Conservation (phyloP, 2,888 invertebrate species). For the Tethea ocularis region DNA sequence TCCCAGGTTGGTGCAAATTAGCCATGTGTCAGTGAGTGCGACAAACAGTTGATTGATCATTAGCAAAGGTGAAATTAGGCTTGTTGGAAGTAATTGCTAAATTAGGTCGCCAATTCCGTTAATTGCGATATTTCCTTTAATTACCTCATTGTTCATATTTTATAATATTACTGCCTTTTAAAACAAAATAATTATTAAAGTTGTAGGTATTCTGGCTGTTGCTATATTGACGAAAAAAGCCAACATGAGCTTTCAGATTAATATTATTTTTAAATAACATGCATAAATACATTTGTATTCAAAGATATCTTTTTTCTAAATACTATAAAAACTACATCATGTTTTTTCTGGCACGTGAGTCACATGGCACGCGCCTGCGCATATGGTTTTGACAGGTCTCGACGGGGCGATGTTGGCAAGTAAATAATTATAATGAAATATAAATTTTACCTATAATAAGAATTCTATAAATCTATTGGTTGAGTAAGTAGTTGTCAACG, state of each 20-base stretch:
- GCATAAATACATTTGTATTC: conserved; percentile 21
- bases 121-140: neutral
- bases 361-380: conserved; percentile 49
- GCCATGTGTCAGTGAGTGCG: conserved; percentile 34
- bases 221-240: neutral
- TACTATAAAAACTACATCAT: conserved; percentile 19
- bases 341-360: conserved; percentile 38
- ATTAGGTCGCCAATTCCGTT: neutral
- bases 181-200: no score
- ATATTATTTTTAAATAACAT: conserved; percentile 12
- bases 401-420: conserved; percentile 8
- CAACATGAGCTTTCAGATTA: neutral
- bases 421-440: conserved; percentile 7
- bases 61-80: conserved; percentile 15
- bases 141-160: neutral
- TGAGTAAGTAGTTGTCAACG: no score
- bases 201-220: no score
- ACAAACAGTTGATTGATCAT: conserved; percentile 25
- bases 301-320: conserved; percentile 7
- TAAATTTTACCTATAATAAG: neutral
- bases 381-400: conserved; percentile 31
- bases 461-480: neutral
- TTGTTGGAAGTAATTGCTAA: neutral
- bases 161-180: neutral
- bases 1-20: conserved; percentile 60